Percentiles rank a stretch among this genome's conserved stretches.
These are phyloP conservation scores for Ptychobarbus kaznakovi DNA, from an alignment of 2,797 vertebrate genomes.

Conservation along the genomic window DNA sequence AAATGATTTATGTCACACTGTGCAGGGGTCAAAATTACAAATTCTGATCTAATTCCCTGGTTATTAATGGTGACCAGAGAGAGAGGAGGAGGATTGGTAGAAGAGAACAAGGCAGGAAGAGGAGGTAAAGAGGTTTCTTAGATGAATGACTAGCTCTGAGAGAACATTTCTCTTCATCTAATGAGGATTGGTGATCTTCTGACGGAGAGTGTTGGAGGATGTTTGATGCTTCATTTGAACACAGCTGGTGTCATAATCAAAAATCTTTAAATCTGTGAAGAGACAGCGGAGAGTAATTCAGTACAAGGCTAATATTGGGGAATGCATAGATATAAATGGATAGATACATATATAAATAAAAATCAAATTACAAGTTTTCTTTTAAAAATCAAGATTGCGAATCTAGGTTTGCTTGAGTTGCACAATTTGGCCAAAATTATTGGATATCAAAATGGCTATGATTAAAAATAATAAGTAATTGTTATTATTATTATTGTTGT, in stretches of 20 bases:
- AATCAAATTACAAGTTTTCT: neutral
- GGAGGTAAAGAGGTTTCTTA: neutral
- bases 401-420: neutral
- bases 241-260: constrained; percentile 7
- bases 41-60: constrained; percentile 55
- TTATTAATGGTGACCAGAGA: constrained; percentile 50
- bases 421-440: neutral
- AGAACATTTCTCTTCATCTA: constrained; percentile 41
- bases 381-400: neutral
- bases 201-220: constrained; percentile 6
- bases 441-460: neutral
- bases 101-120: constrained; percentile 8
- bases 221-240: constrained; percentile 34
- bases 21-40: constrained; percentile 37
- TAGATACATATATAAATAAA: neutral
- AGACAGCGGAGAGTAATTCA: neutral
- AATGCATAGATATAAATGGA: neutral
- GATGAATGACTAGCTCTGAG: constrained; percentile 33
- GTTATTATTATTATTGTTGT: neutral
- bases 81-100: constrained; percentile 12
- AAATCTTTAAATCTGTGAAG: constrained; percentile 1
- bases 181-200: constrained; percentile 35
- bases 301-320: neutral
- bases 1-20: constrained; percentile 15
- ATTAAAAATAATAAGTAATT: neutral